These are phyloP conservation scores for Osmerus mordax DNA, from an alignment of 2,113 vertebrate genomes.

Conservation along the genomic window DNA sequence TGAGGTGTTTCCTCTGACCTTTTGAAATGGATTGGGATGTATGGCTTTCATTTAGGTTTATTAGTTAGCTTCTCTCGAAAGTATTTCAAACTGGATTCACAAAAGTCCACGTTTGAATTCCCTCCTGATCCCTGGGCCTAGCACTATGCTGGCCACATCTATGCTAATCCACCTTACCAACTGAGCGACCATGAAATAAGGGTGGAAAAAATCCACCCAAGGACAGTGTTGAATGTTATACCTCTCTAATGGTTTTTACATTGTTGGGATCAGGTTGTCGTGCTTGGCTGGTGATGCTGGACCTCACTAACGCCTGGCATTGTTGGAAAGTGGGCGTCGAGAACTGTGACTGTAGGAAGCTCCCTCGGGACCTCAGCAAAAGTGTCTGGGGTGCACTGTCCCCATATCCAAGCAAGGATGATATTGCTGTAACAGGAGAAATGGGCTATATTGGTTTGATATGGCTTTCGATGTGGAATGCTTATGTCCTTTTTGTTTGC, in stretches of 20 bases:
- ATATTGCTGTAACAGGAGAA: slow-evolving; percentile 57
- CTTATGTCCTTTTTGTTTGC: slow-evolving; percentile 73
- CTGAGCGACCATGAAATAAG: slow-evolving; percentile 44
- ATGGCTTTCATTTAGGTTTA: no score
- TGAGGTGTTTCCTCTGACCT: no score
- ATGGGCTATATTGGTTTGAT: slow-evolving; percentile 69
- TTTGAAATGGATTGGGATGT: no score
- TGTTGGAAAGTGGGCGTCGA: slow-evolving; percentile 36
- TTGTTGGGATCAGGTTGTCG: slow-evolving; percentile 55
- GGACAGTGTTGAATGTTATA: slow-evolving; percentile 48
- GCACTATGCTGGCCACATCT: slow-evolving; percentile 51
- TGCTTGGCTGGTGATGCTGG: slow-evolving; percentile 49
- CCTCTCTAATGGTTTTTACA: slow-evolving; percentile 65
- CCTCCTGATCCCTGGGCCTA: slow-evolving; percentile 50
- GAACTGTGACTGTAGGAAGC: no score
- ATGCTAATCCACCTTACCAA: slow-evolving; percentile 56
- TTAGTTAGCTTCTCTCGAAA: no score
- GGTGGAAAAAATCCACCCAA: slow-evolving; percentile 58
- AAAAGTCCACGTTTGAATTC: slow-evolving; percentile 35
- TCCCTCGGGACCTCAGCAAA: no score
- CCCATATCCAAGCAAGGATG: no score
- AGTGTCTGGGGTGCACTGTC: no score
- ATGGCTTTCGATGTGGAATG: slow-evolving; percentile 77
- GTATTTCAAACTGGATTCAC: no score
- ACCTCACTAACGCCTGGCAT: slow-evolving; percentile 52